phyloP scores from a whole-genome alignment of 1,140 invertebrate genomes.

The Aphaenogaster rudis region DNA sequence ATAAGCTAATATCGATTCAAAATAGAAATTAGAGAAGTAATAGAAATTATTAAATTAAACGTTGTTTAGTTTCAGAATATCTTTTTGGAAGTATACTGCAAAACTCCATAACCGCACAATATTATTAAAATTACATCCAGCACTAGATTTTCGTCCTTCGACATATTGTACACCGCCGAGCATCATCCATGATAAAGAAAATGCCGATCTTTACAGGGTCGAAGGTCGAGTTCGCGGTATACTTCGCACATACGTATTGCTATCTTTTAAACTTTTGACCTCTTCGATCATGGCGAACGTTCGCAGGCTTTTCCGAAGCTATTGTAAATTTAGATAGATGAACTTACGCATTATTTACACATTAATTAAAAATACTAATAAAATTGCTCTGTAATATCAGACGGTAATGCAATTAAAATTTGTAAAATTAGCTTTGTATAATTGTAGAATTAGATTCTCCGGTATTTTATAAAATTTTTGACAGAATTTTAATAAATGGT shows the following conservation, averaged over 20 bases:
- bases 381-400: not conserved
- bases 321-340: constrained; percentile 2
- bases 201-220: constrained; percentile 31
- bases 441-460: not conserved
- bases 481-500: not conserved
- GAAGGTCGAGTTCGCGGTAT: constrained; percentile 3
- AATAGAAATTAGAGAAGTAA: not conserved
- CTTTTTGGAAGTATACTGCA: not conserved
- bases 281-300: not conserved
- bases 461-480: not conserved
- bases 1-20: not conserved
- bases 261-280: constrained; percentile 56
- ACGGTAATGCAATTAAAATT: not conserved
- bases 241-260: not conserved
- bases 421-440: not conserved
- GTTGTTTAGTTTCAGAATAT: not conserved
- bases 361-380: not conserved
- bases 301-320: constrained; percentile 39
- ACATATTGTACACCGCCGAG: not conserved
- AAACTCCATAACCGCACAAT: not conserved
- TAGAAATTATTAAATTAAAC: constrained; percentile 8
- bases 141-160: constrained; percentile 19
- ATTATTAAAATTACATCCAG: not conserved
- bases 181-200: constrained; percentile 49
- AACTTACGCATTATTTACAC: not conserved